Percentiles rank a stretch among this genome's conserved stretches.
These are phyloP conservation scores for Nasua narica DNA, from an alignment of 2,797 vertebrate species.

Conservation along the genomic window DNA sequence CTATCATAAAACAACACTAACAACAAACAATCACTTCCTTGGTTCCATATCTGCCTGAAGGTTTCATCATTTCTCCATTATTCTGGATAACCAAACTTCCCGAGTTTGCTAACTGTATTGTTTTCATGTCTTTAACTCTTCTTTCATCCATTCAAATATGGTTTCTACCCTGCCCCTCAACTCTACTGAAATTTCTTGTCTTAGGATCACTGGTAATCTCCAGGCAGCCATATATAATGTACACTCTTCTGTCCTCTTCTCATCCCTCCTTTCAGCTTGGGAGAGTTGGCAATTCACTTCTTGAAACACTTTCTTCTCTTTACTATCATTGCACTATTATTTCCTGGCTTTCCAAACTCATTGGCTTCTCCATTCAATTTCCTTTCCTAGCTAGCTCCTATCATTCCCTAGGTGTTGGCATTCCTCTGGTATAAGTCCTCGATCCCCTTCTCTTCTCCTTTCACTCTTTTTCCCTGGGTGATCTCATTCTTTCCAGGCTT, in stretches of 20 bases:
- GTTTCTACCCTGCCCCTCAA: background rate
- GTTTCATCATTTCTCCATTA: background rate
- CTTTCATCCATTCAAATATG: background rate
- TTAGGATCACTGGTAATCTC: background rate
- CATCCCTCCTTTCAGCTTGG: background rate
- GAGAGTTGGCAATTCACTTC: background rate
- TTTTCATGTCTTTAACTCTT: background rate
- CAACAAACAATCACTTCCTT: background rate
- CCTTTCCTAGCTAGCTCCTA: background rate
- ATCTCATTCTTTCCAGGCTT: background rate
- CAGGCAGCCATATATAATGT: no score
- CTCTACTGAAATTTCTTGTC: background rate
- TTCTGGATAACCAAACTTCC: background rate
- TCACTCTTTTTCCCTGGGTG: background rate
- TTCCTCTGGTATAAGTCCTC: background rate
- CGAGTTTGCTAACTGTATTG: background rate
- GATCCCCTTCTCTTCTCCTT: background rate
- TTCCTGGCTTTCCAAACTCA: background rate
- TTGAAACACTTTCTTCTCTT: background rate
- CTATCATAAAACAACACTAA: background rate
- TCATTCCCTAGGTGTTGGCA: background rate
- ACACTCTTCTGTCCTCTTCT: background rate
- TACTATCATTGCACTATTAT: background rate
- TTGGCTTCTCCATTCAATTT: background rate
- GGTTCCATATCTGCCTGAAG: background rate